These are phyloP conservation scores for Siniperca undulata DNA, from an alignment of 2,797 vertebrate genomes.

Conservation along the genomic window DNA sequence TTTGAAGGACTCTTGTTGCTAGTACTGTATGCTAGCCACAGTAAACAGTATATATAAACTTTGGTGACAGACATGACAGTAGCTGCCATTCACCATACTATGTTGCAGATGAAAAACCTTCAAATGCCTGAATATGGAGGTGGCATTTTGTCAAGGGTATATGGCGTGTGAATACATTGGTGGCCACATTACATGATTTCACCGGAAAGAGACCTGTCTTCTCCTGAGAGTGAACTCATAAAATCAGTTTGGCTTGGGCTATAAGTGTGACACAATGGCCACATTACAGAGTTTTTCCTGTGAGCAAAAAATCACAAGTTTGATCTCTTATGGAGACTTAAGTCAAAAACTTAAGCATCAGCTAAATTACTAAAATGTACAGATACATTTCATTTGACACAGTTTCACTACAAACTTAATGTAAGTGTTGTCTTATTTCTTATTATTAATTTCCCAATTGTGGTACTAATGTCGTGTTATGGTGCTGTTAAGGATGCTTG, in stretches of 20 bases:
- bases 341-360: neutral
- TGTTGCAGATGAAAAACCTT: neutral
- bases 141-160: neutral
- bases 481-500: slow-evolving; percentile 29
- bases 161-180: neutral
- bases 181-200: neutral
- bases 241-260: neutral
- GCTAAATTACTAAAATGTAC: neutral
- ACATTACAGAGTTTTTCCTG: neutral
- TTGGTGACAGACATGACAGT: neutral
- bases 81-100: neutral
- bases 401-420: neutral
- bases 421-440: neutral
- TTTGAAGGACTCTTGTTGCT: neutral
- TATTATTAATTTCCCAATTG: neutral
- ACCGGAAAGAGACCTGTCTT: neutral
- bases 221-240: neutral
- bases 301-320: neutral
- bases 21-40: neutral
- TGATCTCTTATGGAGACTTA: neutral
- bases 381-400: neutral
- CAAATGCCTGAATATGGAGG: neutral
- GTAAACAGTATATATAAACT: neutral
- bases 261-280: neutral
- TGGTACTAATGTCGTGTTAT: neutral